Base-by-base conservation (phyloP, 1,140 invertebrate species). In the Sarcophaga peregrina region DNA sequence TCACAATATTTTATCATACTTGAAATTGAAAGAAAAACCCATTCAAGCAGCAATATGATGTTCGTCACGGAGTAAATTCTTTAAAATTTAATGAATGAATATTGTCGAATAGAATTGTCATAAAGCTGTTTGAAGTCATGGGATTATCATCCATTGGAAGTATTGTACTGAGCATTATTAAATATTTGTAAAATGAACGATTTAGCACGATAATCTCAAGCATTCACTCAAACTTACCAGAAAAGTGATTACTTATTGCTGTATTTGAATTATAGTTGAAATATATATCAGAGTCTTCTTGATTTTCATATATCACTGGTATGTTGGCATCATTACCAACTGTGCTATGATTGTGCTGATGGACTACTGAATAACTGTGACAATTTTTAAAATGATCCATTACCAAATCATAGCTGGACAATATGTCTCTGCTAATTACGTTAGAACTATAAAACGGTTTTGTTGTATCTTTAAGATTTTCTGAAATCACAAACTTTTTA, bases 381-480 rank as follows among this genome's bases (percentile, higher is more conserved):
- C 74, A 76, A 76, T 76, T 76, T 76, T 76, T 76, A 17, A 76
- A 76, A 76, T 76, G 74, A 76, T 76, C 74, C 74, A 76, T 76
- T 47, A 76, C 74, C n/a, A 76, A 76, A 76, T 76, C 74, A 47
- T 76, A 76, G n/a, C 74, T 76, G 74, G 74, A 47, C 5, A 76
- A 48, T 15, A 76, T 76, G 8, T 76, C 74, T 46, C 74, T 46
- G 47, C 74, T 46, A 46, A 76, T 76, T n/a, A 76, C 74, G 47
- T 76, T 76, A 76, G 45, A 47, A n/a, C 15, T 46, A 76, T 76
- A 48, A 47, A 48, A 76, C n/a, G 74, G 46, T 47, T 76, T 76
- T 46, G 74, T 46, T 45, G 74, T 15, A 76, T 76, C 74, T 76
- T 76, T 76, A 47, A 76, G 74, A 76, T 76, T 76, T 76, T 76